These are phyloP conservation scores for Poecilus cupreus DNA, from an alignment of 2,888 invertebrate species.

Conservation along the genomic window DNA sequence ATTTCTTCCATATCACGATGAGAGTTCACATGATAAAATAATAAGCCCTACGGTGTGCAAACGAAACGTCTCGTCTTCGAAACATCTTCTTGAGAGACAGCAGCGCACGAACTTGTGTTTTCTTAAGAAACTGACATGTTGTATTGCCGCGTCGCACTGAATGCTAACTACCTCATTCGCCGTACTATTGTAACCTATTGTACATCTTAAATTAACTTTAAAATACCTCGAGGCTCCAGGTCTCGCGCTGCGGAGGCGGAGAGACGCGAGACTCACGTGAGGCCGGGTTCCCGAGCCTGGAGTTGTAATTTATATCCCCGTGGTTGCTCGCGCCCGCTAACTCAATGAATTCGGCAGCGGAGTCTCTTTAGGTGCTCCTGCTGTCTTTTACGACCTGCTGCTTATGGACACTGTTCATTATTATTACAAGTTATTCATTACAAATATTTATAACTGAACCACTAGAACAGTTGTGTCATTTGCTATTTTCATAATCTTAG, in stretches of 20 bases:
- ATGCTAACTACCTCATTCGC: slow-evolving; percentile 70
- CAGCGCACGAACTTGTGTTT: slow-evolving; percentile 44
- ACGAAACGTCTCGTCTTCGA: slow-evolving; percentile 32
- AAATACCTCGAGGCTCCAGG: slow-evolving; percentile 55
- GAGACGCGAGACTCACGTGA: slow-evolving; percentile 8
- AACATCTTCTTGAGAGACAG: slow-evolving; percentile 33
- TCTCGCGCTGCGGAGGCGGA: not conserved
- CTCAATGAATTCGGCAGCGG: slow-evolving; percentile 48
- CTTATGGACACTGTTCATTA: not conserved
- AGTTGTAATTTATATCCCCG: slow-evolving; percentile 45
- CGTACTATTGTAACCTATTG: slow-evolving; percentile 70
- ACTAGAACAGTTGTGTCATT: no score
- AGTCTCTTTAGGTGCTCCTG: not conserved
- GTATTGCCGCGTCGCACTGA: slow-evolving; percentile 67
- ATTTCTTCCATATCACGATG: slow-evolving; percentile 4
- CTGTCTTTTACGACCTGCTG: not conserved
- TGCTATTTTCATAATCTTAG: no score
- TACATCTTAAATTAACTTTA: slow-evolving; percentile 64
- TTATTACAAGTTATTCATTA: no score
- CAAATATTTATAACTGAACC: no score
- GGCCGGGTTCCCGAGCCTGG: no score
- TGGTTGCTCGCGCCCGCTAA: slow-evolving; percentile 28
- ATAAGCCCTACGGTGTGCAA: slow-evolving; percentile 49
- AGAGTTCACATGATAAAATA: slow-evolving; percentile 33
- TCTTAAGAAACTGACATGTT: slow-evolving; percentile 66